Evolutionary conservation across 2,888 invertebrate species (phyloP).

Genomic region (Protonemura montana): DNA sequence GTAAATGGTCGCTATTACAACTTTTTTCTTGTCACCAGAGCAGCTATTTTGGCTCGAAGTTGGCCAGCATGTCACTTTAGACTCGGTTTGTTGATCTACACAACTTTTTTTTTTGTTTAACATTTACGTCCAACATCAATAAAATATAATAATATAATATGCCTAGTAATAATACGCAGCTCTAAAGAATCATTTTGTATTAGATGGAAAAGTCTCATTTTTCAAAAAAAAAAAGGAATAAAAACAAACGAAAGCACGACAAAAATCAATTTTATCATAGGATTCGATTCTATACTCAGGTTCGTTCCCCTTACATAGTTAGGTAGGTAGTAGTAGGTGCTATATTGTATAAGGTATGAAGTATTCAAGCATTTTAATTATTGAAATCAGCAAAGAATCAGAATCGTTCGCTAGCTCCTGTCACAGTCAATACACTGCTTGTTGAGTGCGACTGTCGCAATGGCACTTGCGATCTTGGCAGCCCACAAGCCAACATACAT

Average conservation of each 20-base stretch:
- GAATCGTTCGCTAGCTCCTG: not conserved
- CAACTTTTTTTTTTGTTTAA: not conserved
- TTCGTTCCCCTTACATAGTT: not conserved
- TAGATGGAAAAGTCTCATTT: slow-evolving; percentile 7
- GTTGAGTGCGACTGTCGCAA: not conserved
- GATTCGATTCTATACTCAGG: slow-evolving; percentile 2
- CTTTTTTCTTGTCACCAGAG: not conserved
- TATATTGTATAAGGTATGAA: slow-evolving; percentile 1
- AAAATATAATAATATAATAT: slow-evolving; percentile 29
- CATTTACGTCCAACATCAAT: slow-evolving; percentile 33
- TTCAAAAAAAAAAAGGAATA: not conserved
- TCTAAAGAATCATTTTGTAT: not conserved
- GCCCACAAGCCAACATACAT: not conserved
- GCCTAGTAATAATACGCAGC: slow-evolving; percentile 8
- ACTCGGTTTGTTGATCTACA: slow-evolving; percentile 12
- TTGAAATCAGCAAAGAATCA: not conserved
- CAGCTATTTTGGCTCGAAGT: not conserved
- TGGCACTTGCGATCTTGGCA: not conserved
- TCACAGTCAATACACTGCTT: not conserved
- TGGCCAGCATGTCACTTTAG: not conserved
- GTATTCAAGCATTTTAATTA: slow-evolving; percentile 12
- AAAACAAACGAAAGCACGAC: not conserved
- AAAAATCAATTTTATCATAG: slow-evolving; percentile 12
- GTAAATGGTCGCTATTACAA: slow-evolving; percentile 12
- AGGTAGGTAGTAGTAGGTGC: slow-evolving; percentile 1